These are phyloP conservation scores for Ochropleura leucogaster DNA, from an alignment of 2,888 invertebrate species.

Conservation along the genomic window DNA sequence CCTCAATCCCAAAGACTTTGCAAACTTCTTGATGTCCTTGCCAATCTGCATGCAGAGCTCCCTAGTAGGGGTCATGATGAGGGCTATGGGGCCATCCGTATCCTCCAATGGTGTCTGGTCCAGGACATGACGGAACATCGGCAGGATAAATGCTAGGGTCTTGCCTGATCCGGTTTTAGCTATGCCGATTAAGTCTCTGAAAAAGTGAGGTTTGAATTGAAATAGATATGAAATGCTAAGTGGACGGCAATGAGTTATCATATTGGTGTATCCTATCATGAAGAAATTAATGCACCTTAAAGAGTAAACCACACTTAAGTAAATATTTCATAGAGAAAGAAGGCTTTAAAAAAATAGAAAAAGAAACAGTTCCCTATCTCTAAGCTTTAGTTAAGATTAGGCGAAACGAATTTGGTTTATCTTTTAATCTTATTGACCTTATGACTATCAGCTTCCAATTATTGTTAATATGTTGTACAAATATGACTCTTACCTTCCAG, in stretches of 20 bases:
- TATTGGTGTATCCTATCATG: no score
- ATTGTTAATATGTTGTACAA: background rate
- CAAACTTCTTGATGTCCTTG: slow-evolving; percentile 98
- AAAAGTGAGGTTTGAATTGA: background rate
- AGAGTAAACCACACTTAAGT: no score
- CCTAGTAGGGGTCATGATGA: slow-evolving; percentile 99
- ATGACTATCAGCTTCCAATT: no score
- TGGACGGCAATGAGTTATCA: no score
- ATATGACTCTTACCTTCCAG: slow-evolving; percentile 91
- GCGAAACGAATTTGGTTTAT: no score
- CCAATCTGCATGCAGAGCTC: slow-evolving; percentile 99
- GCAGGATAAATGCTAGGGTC: slow-evolving; percentile 98
- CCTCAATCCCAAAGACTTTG: slow-evolving; percentile 95
- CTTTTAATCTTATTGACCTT: no score
- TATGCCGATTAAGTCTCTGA: slow-evolving; percentile 98
- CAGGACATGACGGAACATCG: slow-evolving; percentile 98
- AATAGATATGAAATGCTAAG: no score
- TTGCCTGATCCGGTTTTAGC: slow-evolving; percentile 99
- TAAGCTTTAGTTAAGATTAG: no score
- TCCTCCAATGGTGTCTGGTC: slow-evolving; percentile 98
- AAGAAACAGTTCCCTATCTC: no score
- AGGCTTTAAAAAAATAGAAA: no score
- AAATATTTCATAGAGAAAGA: no score
- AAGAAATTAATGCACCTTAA: no score
- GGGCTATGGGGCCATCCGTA: slow-evolving; percentile 98